A percentile compares a stretch with the other conserved stretches of the same genome.
Conservation (phyloP, 2,113 vertebrate genomes). For the Myotis yumanensis region DNA sequence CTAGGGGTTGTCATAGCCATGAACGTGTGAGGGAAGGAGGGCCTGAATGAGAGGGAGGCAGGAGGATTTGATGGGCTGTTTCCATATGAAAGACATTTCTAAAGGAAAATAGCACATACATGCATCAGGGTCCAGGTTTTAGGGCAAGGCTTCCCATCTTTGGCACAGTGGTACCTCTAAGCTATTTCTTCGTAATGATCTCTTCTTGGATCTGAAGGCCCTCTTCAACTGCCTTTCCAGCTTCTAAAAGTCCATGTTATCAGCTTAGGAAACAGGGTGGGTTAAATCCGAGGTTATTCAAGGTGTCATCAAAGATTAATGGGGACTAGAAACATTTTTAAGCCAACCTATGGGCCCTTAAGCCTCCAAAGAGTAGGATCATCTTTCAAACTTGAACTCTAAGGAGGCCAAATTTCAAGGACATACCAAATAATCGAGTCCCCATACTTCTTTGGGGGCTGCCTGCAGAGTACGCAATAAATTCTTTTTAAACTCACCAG, state of each 20-base stretch:
- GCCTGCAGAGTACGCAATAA: background rate
- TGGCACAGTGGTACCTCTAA: background rate
- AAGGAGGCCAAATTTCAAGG: background rate
- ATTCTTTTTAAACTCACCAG: background rate
- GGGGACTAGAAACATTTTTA: background rate
- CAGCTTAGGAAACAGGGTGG: background rate
- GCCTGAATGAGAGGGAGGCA: background rate
- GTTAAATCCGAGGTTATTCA: background rate
- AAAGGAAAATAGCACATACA: background rate
- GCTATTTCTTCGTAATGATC: background rate
- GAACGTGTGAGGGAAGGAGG: background rate
- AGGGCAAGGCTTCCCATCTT: background rate
- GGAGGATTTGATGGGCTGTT: background rate
- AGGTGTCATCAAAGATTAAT: background rate
- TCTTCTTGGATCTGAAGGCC: background rate
- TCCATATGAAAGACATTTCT: background rate
- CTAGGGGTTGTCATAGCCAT: background rate
- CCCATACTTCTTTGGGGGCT: background rate
- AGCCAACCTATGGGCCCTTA: background rate
- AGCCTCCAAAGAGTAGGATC: background rate
- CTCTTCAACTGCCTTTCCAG: background rate
- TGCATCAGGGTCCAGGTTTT: background rate
- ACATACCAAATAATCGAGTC: background rate
- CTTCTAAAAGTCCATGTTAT: slow-evolving; percentile 26
- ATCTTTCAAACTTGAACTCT: background rate